phyloP scores from a whole-genome alignment of 2,797 vertebrate species.

The Emys orbicularis region DNA sequence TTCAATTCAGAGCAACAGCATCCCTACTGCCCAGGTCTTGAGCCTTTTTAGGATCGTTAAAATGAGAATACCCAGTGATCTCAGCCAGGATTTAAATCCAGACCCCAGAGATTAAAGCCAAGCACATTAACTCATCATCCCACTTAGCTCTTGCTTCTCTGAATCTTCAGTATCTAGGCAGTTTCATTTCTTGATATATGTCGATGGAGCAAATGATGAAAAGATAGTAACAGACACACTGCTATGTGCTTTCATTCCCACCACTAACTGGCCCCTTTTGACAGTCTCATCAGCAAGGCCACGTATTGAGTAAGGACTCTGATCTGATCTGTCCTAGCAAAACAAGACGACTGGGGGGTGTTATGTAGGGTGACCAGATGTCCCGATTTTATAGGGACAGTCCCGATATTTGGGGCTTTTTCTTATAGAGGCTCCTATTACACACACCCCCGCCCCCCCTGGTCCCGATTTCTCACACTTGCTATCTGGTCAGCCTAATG shows the following conservation, averaged over 20 bases:
- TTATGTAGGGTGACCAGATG: no score
- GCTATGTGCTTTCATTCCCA: not conserved
- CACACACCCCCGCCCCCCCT: no score
- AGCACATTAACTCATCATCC: conserved; percentile 49
- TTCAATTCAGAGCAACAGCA: not conserved
- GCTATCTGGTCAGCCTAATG: not conserved
- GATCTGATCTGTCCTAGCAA: not conserved
- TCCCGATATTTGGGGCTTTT: no score
- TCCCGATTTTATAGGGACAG: no score
- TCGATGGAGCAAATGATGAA: not conserved
- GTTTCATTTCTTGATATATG: not conserved
- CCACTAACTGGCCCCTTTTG: not conserved
- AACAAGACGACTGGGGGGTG: not conserved
- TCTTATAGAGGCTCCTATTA: no score
- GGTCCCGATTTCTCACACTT: no score
- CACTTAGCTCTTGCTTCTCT: not conserved
- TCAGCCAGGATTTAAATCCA: conserved; percentile 71
- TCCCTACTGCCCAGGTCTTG: not conserved
- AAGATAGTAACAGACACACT: not conserved
- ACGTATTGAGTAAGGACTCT: not conserved
- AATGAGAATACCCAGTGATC: conserved; percentile 59
- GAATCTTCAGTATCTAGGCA: not conserved
- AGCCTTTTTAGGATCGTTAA: not conserved
- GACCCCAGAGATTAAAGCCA: conserved; percentile 45
- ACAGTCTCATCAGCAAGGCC: not conserved